Evolutionary conservation across 2,888 invertebrate genomes (phyloP).

Genomic region (Atethmia centrago): DNA sequence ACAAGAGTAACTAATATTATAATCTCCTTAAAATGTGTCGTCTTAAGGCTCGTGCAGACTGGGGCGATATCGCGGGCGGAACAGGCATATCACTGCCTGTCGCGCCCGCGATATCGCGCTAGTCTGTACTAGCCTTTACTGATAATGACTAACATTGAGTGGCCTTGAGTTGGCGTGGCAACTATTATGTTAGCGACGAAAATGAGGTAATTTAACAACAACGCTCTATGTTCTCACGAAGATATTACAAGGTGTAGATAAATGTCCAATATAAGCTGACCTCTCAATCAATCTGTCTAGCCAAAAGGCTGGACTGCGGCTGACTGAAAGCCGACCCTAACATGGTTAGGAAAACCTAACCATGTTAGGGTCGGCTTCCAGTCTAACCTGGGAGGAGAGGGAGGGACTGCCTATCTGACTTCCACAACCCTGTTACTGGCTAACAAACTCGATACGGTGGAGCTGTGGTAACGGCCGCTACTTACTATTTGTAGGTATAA

Average conservation of each 20-base stretch:
- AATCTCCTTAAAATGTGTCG: not conserved
- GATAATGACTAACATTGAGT: not conserved
- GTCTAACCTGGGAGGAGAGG: not conserved
- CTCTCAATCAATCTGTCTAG: not conserved
- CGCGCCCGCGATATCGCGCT: no score
- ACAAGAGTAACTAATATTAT: not conserved
- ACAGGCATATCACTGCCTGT: no score
- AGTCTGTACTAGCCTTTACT: no score
- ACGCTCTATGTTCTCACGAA: not conserved
- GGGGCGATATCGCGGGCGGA: no score
- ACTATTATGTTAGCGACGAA: not conserved
- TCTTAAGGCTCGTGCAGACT: no score
- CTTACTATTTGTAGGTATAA: no score
- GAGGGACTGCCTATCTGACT: not conserved
- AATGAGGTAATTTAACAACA: not conserved
- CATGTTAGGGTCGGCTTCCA: not conserved
- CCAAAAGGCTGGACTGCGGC: no score
- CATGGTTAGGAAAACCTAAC: no score
- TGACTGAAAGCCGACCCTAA: no score
- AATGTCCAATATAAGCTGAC: not conserved
- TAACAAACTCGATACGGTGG: no score
- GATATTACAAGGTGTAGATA: not conserved
- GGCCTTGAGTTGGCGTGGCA: constrained; percentile 11
- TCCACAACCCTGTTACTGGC: not conserved
- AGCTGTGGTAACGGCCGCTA: no score